Evolutionary conservation across 2,113 vertebrate species (phyloP), one percentile per base, ranked within the genome.

Genomic region (Argyrosomus japonicus): DNA sequence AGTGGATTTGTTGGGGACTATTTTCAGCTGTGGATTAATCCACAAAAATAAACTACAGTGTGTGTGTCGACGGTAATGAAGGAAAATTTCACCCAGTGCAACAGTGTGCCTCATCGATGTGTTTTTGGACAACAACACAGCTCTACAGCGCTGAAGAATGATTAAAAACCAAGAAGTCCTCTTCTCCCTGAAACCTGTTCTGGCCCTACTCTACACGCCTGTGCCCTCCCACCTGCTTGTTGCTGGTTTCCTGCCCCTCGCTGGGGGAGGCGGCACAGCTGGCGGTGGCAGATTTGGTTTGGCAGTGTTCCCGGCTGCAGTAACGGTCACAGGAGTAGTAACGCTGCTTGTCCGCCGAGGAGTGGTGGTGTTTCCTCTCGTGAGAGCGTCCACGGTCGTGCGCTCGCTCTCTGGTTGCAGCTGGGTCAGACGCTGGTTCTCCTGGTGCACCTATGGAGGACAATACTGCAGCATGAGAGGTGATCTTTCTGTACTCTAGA

Each of bases 291-390:
- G 96, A 96, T 80, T 96, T 97, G 89, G 95, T 93, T 69, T 95
- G 96, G n/a, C 94, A 95, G 51, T 94, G 96, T 69, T 98, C 97
- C 17, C 97, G 95, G 93, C 97, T 95, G 89, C 97, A 96, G 0
- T 97, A 99, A 88, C 97, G 97, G 87, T 99, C 97, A 0, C 98
- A 99, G 50, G 98, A 99, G 90, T 98, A 99, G 93, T 98, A 99
- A 25, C 97, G 97, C 77, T 99, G 98, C 91, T 98, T 99, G 79
- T 99, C 97, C 0, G 95, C 94, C 0, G 97, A 97, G 0, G 97
- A 97, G 5, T 97, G 96, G 1, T 97, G 97, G 25, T 97, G 96
- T 86, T 96, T 97, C 91, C 97, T 96, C 89, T 99, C 97, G 43
- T 99, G 97, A 77, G 98, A 99, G 57, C 98, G 95, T 8, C 98